Base-by-base conservation (phyloP, 2,797 vertebrate species). In the Peromyscus eremicus region DNA sequence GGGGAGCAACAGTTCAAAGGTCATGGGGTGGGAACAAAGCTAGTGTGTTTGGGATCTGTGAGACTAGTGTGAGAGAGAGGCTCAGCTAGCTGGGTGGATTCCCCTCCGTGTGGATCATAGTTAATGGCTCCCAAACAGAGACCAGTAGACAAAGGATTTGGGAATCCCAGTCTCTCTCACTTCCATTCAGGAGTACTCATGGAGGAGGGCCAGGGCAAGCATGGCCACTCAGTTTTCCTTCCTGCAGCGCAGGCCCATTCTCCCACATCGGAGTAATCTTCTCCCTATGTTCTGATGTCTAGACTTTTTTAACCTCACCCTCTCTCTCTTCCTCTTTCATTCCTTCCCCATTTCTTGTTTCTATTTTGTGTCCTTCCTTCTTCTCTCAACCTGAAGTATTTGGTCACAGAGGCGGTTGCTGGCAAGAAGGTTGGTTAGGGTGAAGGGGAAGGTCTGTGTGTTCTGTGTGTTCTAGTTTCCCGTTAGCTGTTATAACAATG, bases 271-370 rank as follows among this genome's bases (percentile, higher is more conserved):
- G n/a, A 52, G 5, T 40, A 27, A 57, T 6, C 23, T 14, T 27
- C 7, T n/a, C 27, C 34, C 6, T 34, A 0, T 0, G 5, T 10
- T 49, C 70, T 80, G 11, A 32, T 13, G 17, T 62, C 37, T 73
- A 17, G 25, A 79, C 55, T 27, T 32, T 66, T 73, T 40, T 16
- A 14, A 21, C 55, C 23, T 66, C 25, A 77, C 5, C 60, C 60
- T 86, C 75, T 75, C 55, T 77, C 80, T 85, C 40, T 84, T 81
- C 79, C 32, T 87, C 68, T 83, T 93, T 92, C 17, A n/a, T 80
- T 7, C 2, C 5, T 12, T 57, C 27, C 29, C 46, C 21, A 70
- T 94, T 82, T 89, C 32, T 29, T 55, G 40, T 84, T 88, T 64
- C 55, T 9, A 52, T 93, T 79, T 80, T 52, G 19, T 34, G 80